Evolutionary conservation across 2,797 vertebrate genomes (phyloP), one percentile per base, ranked within the genome.

Genomic region (Todus mexicanus): DNA sequence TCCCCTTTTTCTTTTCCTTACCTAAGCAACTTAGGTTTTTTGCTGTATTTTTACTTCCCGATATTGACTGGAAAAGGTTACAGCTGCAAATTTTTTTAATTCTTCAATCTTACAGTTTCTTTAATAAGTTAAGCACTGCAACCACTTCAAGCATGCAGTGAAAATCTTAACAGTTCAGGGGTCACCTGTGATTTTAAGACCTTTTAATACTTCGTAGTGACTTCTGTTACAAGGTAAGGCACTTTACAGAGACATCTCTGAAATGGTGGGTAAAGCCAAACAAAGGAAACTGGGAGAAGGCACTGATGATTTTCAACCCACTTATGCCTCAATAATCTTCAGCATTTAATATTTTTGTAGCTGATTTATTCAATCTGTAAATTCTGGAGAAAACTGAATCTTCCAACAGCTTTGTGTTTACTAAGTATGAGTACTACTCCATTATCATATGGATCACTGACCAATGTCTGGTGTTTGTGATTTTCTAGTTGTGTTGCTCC

Each of bases 401-500:
- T 95, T 95, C 51, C 70, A 89, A 90, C 57, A 89, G 43, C 83
- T 94, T 89, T 92, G 47, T 81, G 71, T 93, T 93, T 96, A 71
- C 25, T 65, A 86, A 70, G 31, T 59, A 33, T 72, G 70, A 65
- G 51, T 60, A 82, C 93, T 97, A 87, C 66, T 92, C 43, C 76
- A 65, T 92, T 96, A 81, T 74, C 26, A 13, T 78, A 86, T n/a
- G 81, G 80, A 93, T 96, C 92, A 96, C 90, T 97, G 94, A 90
- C 84, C 84, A 87, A 33, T 93, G 94, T 94, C 80, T 96, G 94
- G 80, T 95, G 78, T 91, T 96, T 20, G 23, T 95, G 84, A 96
- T 96, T 97, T 97, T 96, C 94, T 69, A 91, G 81, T 88, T 94
- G 89, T 23, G 6, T 87, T 92, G 81, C 66, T 96, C 71, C 93